Base-by-base conservation (phyloP, 2,113 vertebrate genomes). In the Cryptotis parvus region DNA sequence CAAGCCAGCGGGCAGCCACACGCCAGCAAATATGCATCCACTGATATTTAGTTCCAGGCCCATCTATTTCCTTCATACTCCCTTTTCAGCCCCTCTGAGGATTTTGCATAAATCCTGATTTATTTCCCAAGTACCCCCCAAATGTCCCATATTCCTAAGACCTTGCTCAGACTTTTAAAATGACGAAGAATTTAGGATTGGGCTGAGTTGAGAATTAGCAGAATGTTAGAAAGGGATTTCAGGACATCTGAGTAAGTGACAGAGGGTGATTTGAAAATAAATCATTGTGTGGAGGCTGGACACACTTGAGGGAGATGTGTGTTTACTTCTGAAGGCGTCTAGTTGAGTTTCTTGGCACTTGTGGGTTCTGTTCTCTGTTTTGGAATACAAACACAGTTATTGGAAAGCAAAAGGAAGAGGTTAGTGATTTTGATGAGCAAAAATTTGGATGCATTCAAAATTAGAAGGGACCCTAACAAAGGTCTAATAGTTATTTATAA, bases 331-430 rank as follows among this genome's bases (percentile, higher is more conserved):
- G 69, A 82, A 80, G 78, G 5, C 31, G 79, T 11, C 69, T 3
- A 49, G n/a, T 68, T 83, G 27, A 9, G 61, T 86, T 92, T 95
- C 43, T 85, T 68, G 41, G 70, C 84, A 87, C n/a, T 41, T 66
- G 24, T 20, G 7, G 35, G 31, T 55, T 66, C 74, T 90, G 5
- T 87, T 92, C 78, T 77, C 14, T 85, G 55, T 24, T 6, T 12
- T 69, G 85, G 81, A 33, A 63, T n/a, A 84, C n/a, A n/a, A n/a
- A n/a, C 76, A 55, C 22, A 82, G 39, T 73, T 33, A 37, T 35
- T 87, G 73, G 16, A 22, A 29, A 2, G 49, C 58, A 75, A 35
- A 6, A 86, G 68, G 26, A 72, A 77, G 26, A n/a, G 76, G 43
- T 72, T 33, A 43, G 41, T 66, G 70, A 61, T 88, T 92, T 82